Conservation (phyloP, 2,888 invertebrate genomes). For the Portevinia maculata region DNA sequence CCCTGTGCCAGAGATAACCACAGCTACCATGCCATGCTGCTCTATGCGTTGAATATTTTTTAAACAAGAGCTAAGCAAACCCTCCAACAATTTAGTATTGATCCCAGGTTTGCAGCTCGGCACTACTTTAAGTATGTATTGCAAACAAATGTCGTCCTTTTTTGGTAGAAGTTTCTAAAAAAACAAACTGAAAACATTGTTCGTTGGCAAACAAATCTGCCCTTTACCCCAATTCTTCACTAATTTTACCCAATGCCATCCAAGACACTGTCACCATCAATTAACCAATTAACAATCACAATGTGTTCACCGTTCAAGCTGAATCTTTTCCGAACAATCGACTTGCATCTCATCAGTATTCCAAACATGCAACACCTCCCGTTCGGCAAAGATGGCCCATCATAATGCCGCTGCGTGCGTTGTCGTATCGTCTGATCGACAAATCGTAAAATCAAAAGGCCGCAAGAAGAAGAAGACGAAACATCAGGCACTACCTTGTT, state of each 20-base stretch:
- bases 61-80: too few relatives aligned
- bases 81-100: too few relatives aligned
- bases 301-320: conserved; percentile 4
- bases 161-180: too few relatives aligned
- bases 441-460: conserved; percentile 65
- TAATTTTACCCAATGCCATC: conserved; percentile 16
- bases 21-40: too few relatives aligned
- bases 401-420: conserved; percentile 27
- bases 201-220: not conserved
- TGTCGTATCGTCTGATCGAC: conserved; percentile 68
- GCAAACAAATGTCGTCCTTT: too few relatives aligned
- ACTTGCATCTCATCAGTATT: conserved; percentile 28
- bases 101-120: too few relatives aligned
- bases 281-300: conserved; percentile 10
- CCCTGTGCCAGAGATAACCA: too few relatives aligned
- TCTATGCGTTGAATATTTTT: too few relatives aligned
- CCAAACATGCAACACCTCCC: conserved; percentile 36
- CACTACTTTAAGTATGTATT: too few relatives aligned
- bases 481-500: conserved; percentile 52
- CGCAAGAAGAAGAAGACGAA: conserved; percentile 36
- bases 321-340: not conserved
- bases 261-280: conserved; percentile 4
- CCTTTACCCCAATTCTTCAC: not conserved
- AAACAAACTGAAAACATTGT: not conserved
- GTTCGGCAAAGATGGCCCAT: conserved; percentile 48